A percentile compares a stretch with the other conserved stretches of the same genome.
phyloP scores from a whole-genome alignment of 2,888 invertebrate species.

The Conops quadrifasciatus region DNA sequence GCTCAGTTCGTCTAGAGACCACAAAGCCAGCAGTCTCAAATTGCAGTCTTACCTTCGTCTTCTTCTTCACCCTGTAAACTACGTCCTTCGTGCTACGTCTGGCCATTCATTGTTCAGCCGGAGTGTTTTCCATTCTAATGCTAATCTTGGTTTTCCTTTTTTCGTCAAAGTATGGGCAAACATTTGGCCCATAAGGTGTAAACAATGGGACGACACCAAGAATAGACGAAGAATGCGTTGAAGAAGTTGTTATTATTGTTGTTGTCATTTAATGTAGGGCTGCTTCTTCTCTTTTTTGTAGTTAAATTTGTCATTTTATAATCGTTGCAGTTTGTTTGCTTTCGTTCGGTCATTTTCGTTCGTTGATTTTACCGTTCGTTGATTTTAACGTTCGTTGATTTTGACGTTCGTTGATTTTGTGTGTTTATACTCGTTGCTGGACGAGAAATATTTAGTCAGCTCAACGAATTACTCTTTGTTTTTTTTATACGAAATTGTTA shows the following conservation, averaged over 20 bases:
- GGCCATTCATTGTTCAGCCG: not conserved
- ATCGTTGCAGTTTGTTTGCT: too few relatives aligned
- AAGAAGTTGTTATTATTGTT: too few relatives aligned
- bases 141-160: conserved; percentile 44
- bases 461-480: too few relatives aligned
- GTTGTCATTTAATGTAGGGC: not conserved
- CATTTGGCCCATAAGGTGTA: conserved; percentile 53
- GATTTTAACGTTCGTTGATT: too few relatives aligned
- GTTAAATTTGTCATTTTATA: not conserved
- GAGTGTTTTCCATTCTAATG: conserved; percentile 43
- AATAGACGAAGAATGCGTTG: too few relatives aligned
- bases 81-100: not conserved
- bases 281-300: not conserved
- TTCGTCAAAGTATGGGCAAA: conserved; percentile 46
- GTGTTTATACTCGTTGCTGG: too few relatives aligned
- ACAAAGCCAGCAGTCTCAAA: conserved; percentile 13
- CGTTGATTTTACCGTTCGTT: too few relatives aligned
- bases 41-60: conserved; percentile 5
- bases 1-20: not conserved
- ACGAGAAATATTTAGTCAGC: too few relatives aligned
- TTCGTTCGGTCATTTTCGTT: too few relatives aligned
- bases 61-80: not conserved
- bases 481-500: too few relatives aligned
- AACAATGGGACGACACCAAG: too few relatives aligned
- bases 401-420: too few relatives aligned